Conservation (phyloP, 2,888 invertebrate species). For the Nomada fabriciana region DNA sequence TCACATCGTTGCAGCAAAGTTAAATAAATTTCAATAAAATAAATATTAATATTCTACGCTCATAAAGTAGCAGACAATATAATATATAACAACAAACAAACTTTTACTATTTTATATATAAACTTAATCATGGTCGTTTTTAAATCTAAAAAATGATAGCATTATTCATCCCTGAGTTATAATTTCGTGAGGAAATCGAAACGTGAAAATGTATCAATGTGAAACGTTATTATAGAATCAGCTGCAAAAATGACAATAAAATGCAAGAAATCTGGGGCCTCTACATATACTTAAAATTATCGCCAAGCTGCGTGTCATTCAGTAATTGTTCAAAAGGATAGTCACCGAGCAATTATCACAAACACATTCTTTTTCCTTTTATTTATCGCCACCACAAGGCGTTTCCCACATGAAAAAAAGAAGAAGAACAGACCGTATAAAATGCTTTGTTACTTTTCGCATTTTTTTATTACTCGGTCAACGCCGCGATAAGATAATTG, state of each 20-base stretch:
- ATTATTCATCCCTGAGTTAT: not conserved
- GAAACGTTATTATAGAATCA: slow-evolving; percentile 11
- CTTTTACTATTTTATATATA: no score
- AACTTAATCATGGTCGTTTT: not conserved
- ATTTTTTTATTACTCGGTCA: slow-evolving; percentile 13
- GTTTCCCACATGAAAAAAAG: slow-evolving; percentile 28
- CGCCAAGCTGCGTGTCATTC: slow-evolving; percentile 18
- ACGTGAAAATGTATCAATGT: no score
- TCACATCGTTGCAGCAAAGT: not conserved
- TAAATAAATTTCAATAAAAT: not conserved
- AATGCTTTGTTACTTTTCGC: slow-evolving; percentile 14
- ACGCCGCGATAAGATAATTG: slow-evolving; percentile 6
- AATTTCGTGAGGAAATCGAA: not conserved
- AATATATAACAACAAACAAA: no score
- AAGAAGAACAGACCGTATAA: not conserved
- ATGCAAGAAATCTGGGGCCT: slow-evolving; percentile 35
- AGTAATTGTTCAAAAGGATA: slow-evolving; percentile 57
- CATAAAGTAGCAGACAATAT: not conserved
- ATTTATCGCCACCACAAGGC: slow-evolving; percentile 47
- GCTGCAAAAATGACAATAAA: slow-evolving; percentile 3
- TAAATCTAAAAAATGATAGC: not conserved
- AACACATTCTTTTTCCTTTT: slow-evolving; percentile 29
- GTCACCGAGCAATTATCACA: slow-evolving; percentile 33
- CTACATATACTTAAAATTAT: slow-evolving; percentile 55
- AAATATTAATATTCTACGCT: not conserved